Conservation (phyloP, 2,113 vertebrate species). For the Chionomys nivalis region DNA sequence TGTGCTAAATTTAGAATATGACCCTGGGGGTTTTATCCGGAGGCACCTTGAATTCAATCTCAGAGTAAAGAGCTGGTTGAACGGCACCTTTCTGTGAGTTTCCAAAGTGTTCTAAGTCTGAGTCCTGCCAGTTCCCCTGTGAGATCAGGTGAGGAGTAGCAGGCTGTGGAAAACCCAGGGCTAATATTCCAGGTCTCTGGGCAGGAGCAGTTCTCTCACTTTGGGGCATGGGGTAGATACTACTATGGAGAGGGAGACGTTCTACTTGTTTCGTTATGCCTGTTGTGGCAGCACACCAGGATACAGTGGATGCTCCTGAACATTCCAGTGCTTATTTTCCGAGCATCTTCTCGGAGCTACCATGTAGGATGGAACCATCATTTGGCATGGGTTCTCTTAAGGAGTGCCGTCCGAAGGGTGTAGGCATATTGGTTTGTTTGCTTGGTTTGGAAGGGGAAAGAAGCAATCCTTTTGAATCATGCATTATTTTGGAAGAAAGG, state of each 20-base stretch:
- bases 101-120: neutral
- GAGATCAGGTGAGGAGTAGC: conserved; percentile 8
- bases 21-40: conserved; percentile 4
- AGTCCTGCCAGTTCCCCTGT: conserved; percentile 40
- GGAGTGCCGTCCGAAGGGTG: neutral
- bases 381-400: neutral
- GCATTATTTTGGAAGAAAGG: neutral
- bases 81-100: conserved; percentile 25
- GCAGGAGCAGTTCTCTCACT: neutral
- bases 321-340: neutral
- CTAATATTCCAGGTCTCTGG: neutral
- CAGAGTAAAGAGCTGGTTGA: neutral
- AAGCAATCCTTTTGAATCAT: conserved; percentile 4
- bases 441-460: conserved; percentile 15
- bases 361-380: neutral
- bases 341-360: neutral
- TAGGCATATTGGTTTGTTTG: conserved; percentile 2
- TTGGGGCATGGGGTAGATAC: too few relatives aligned
- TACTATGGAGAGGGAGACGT: too few relatives aligned
- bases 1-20: neutral
- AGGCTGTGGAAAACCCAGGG: neutral
- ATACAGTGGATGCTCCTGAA: neutral
- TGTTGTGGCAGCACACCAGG: neutral
- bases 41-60: conserved; percentile 16
- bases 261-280: neutral